A percentile compares a stretch with the other conserved stretches of the same genome.
Conservation (phyloP, 35 echinoderm and acorn worm species). For the Heliocidaris erythrogramma region DNA sequence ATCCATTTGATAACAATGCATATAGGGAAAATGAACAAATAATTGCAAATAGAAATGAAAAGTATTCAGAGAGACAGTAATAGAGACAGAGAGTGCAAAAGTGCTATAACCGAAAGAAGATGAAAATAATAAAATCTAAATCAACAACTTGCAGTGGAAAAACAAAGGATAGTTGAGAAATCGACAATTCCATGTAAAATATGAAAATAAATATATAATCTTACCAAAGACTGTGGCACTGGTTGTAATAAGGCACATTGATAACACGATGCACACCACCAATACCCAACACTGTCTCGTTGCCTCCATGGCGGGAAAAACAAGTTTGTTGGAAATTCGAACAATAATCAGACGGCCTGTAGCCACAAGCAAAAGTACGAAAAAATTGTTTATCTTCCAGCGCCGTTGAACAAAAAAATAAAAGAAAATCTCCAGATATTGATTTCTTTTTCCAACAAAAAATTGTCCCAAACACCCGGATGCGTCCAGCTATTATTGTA, state of each 20-base stretch:
- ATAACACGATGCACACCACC: slow-evolving; percentile 25
- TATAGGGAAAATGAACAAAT: too few relatives aligned
- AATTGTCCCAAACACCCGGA: not conserved
- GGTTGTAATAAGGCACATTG: slow-evolving; percentile 47
- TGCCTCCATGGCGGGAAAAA: slow-evolving; percentile 31
- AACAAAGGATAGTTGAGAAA: not conserved
- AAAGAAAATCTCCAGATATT: not conserved
- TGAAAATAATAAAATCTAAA: not conserved
- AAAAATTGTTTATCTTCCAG: not conserved
- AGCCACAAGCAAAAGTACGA: not conserved
- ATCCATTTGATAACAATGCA: too few relatives aligned
- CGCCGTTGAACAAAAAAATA: not conserved
- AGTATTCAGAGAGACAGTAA: too few relatives aligned
- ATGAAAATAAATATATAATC: not conserved
- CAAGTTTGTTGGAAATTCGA: slow-evolving; percentile 2
- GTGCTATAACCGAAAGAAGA: too few relatives aligned
- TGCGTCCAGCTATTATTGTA: not conserved
- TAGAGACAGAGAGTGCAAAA: too few relatives aligned
- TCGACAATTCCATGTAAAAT: not conserved
- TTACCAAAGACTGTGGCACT: slow-evolving; percentile 49
- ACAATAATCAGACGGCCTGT: not conserved
- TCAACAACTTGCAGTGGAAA: too few relatives aligned
- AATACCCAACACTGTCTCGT: not conserved
- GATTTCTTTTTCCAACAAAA: not conserved
- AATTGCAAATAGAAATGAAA: too few relatives aligned